Conservation (phyloP, 2,113 vertebrate genomes). For the Fukomys damarensis region DNA sequence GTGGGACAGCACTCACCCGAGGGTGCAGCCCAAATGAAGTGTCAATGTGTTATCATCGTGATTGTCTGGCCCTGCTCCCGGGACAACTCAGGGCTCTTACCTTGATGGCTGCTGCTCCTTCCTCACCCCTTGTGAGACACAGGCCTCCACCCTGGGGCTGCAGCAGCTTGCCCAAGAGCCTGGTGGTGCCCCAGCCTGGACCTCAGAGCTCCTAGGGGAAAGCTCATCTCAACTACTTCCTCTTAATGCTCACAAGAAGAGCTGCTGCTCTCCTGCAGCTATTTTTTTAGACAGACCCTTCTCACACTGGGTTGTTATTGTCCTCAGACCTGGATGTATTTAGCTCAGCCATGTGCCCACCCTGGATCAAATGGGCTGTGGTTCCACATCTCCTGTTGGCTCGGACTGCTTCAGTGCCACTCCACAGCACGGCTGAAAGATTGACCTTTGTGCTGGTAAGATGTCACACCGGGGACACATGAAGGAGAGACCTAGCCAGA, state of each 20-base stretch:
- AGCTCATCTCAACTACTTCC: not conserved
- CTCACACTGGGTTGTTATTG: not conserved
- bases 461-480: not conserved
- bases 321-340: not conserved
- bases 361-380: not conserved
- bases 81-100: not conserved
- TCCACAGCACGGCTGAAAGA: no score
- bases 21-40: not conserved
- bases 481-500: not conserved
- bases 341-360: not conserved
- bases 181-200: not conserved
- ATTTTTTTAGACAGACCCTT: conserved; percentile 16
- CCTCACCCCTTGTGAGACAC: not conserved
- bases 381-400: not conserved
- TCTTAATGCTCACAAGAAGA: not conserved
- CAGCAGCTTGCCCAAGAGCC: not conserved
- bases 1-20: not conserved
- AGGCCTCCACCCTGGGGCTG: not conserved
- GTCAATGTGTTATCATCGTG: not conserved
- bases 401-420: not conserved
- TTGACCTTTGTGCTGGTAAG: not conserved
- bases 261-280: not conserved
- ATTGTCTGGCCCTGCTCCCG: not conserved
- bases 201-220: not conserved
- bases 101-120: not conserved